Conservation (phyloP, 2,797 vertebrate species). For the Bradypodion ventrale region DNA sequence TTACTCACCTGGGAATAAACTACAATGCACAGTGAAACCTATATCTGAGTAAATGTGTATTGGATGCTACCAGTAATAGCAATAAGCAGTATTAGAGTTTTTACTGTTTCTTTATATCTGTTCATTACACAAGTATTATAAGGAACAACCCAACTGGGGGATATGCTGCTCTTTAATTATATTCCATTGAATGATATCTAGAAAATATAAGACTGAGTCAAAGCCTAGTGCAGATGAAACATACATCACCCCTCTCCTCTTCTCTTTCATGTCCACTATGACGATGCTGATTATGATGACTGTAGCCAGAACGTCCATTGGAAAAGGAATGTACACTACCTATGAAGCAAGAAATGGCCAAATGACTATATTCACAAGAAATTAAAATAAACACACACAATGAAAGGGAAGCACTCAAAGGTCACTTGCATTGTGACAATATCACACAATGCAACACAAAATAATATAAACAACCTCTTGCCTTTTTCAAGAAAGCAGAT, state of each 20-base stretch:
- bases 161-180: not conserved
- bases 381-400: not conserved
- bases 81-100: not conserved
- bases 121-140: not conserved
- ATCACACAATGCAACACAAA: not conserved
- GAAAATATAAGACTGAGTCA: not conserved
- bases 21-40: not conserved
- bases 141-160: not conserved
- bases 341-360: conserved; percentile 71
- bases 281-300: conserved; percentile 86
- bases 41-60: not conserved
- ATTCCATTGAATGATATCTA: conserved; percentile 4
- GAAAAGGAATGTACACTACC: conserved; percentile 89
- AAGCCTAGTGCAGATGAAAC: conserved; percentile 59
- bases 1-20: not conserved
- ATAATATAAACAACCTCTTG: not conserved
- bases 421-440: not conserved
- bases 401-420: not conserved
- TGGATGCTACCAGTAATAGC: not conserved
- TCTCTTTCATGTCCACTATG: conserved; percentile 87
- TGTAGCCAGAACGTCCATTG: conserved; percentile 89
- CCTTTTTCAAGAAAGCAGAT: not conserved
- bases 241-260: conserved; percentile 93
- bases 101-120: not conserved
- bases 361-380: not conserved